phyloP scores from a whole-genome alignment of 1,140 invertebrate genomes.

The Acromyrmex charruanus region DNA sequence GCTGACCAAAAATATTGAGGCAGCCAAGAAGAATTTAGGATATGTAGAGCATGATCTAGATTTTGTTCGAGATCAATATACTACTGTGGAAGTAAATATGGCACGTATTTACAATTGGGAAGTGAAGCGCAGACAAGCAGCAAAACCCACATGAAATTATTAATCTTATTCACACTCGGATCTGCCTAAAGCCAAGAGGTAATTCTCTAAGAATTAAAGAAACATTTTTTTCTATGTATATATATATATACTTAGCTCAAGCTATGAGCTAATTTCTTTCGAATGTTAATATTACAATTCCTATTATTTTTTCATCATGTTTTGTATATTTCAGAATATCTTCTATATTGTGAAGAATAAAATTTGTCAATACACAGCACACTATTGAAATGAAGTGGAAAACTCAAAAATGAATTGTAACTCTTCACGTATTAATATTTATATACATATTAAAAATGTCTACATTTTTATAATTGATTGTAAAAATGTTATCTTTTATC shows the following conservation, averaged over 20 bases:
- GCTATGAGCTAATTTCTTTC: no score
- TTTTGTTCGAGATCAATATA: conserved; percentile 97
- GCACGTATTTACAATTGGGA: conserved; percentile 98
- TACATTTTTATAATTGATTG: conserved; percentile 28
- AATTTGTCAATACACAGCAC: not conserved
- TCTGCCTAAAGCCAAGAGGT: conserved; percentile 67
- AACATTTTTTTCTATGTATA: not conserved
- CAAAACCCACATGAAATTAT: conserved; percentile 80
- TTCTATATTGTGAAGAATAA: conserved; percentile 38
- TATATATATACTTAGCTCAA: not conserved
- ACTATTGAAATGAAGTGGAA: conserved; percentile 21
- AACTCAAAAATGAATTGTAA: conserved; percentile 52
- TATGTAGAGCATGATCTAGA: conserved; percentile 97
- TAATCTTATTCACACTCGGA: conserved; percentile 28
- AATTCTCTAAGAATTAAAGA: conserved; percentile 30
- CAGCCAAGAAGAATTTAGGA: conserved; percentile 94
- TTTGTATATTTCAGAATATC: conserved; percentile 36
- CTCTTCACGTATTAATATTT: conserved; percentile 57
- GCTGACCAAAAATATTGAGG: conserved; percentile 95
- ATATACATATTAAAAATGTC: conserved; percentile 64
- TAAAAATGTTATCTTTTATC: conserved; percentile 33
- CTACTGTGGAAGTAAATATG: conserved; percentile 99
- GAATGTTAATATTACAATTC: not conserved
- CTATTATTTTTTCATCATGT: not conserved
- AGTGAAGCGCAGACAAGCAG: conserved; percentile 94